Evolutionary conservation across 2,797 vertebrate species (phyloP).

Genomic region (Glossophaga mutica): DNA sequence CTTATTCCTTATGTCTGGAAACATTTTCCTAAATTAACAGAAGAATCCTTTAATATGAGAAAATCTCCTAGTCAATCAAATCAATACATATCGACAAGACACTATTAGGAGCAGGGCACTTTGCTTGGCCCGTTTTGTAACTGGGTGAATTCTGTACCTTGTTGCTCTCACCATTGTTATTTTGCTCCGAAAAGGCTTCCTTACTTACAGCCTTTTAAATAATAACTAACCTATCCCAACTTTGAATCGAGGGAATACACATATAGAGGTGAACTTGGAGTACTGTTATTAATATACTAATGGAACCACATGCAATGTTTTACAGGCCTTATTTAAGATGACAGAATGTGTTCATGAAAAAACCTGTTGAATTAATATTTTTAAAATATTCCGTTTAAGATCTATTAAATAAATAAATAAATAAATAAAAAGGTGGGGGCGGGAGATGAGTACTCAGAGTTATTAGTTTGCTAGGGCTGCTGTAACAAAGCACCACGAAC

Average conservation of each 20-base stretch:
- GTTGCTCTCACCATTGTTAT: not conserved
- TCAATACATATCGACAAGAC: not conserved
- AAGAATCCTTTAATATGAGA: constrained; percentile 18
- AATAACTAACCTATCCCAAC: not conserved
- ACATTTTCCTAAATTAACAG: not conserved
- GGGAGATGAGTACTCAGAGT: not conserved
- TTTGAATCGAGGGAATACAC: not conserved
- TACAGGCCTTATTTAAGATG: not conserved
- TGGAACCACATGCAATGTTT: not conserved
- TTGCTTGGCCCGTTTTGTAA: not conserved
- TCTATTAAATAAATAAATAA: not conserved
- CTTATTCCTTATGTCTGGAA: not conserved
- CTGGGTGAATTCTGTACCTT: not conserved
- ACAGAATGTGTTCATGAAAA: not conserved
- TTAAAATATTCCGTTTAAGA: not conserved
- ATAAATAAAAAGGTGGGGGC: not conserved
- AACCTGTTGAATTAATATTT: not conserved
- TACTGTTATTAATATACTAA: not conserved
- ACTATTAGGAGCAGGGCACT: not conserved
- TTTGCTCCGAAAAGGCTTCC: not conserved
- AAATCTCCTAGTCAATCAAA: not conserved
- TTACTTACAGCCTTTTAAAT: not conserved
- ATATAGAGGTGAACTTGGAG: not conserved
- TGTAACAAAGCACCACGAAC: not conserved
- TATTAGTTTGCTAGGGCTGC: not conserved